These are phyloP conservation scores for Nomada ruficornis DNA, from an alignment of 2,888 invertebrate species.

Conservation along the genomic window DNA sequence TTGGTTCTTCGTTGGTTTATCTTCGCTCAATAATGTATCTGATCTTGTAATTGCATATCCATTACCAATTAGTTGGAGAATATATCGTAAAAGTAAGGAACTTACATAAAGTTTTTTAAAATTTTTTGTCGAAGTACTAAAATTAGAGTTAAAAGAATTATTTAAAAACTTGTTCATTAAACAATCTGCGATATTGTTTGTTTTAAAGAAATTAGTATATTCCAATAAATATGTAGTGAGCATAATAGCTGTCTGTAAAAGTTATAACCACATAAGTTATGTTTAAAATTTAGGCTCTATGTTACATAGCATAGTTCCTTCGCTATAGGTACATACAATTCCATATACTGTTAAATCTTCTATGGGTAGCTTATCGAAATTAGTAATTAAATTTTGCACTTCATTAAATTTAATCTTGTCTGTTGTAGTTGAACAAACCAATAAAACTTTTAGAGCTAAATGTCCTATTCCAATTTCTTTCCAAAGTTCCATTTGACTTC, in stretches of 20 bases:
- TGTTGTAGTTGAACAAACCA: slow-evolving; percentile 85
- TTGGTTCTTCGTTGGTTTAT: slow-evolving; percentile 71
- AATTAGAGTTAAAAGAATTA: slow-evolving; percentile 66
- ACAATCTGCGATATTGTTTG: slow-evolving; percentile 82
- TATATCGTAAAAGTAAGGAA: slow-evolving; percentile 89
- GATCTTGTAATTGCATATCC: slow-evolving; percentile 88
- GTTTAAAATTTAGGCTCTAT: background rate
- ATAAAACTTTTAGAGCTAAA: slow-evolving; percentile 89
- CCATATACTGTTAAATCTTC: slow-evolving; percentile 90
- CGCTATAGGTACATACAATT: slow-evolving; percentile 86
- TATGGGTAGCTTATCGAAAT: slow-evolving; percentile 89
- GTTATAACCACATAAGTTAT: slow-evolving; percentile 6
- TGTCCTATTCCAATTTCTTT: slow-evolving; percentile 91
- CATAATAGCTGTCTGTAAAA: slow-evolving; percentile 88
- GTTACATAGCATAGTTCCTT: background rate
- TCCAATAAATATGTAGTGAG: slow-evolving; percentile 88
- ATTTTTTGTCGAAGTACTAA: slow-evolving; percentile 67
- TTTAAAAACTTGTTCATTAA: slow-evolving; percentile 74
- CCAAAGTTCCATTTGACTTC: slow-evolving; percentile 87
- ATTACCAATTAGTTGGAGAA: slow-evolving; percentile 93
- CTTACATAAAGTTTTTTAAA: slow-evolving; percentile 86
- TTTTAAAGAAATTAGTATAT: slow-evolving; percentile 88
- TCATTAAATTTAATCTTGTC: slow-evolving; percentile 86
- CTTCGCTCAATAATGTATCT: slow-evolving; percentile 68
- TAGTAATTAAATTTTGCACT: slow-evolving; percentile 90